These are phyloP conservation scores for Portunus trituberculatus DNA, from an alignment of 1,140 invertebrate species.

Conservation along the genomic window DNA sequence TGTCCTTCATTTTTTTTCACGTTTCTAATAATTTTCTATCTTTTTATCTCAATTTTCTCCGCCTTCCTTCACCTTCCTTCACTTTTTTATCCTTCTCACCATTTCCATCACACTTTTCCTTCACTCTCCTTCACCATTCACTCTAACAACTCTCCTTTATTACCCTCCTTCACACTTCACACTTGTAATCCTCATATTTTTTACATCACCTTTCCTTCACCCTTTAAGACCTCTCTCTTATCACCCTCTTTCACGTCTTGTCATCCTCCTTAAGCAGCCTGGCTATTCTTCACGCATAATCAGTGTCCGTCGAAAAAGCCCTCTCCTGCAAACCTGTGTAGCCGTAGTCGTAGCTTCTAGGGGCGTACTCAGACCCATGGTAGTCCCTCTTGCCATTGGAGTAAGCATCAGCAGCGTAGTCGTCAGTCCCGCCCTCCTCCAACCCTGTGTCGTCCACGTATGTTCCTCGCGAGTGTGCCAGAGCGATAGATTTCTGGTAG, in stretches of 20 bases:
- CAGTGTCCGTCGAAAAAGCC: slow-evolving; percentile 50
- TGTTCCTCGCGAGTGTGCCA: slow-evolving; percentile 84
- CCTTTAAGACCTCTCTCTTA: neutral
- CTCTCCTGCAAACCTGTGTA: slow-evolving; percentile 47
- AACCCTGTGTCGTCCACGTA: slow-evolving; percentile 75
- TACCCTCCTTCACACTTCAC: neutral
- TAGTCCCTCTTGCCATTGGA: slow-evolving; percentile 59
- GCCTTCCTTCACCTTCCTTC: too few relatives aligned
- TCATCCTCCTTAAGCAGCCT: neutral
- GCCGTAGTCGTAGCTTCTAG: slow-evolving; percentile 49
- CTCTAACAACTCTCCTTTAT: neutral
- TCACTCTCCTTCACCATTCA: neutral
- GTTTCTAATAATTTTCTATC: too few relatives aligned
- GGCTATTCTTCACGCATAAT: slow-evolving; percentile 29
- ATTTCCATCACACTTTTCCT: neutral
- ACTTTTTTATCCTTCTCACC: too few relatives aligned
- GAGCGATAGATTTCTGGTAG: slow-evolving; percentile 92
- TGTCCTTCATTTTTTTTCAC: too few relatives aligned
- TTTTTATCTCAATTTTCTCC: too few relatives aligned
- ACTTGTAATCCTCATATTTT: neutral
- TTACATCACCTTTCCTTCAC: neutral
- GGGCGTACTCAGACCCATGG: slow-evolving; percentile 33
- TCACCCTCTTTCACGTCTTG: neutral
- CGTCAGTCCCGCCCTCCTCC: neutral
- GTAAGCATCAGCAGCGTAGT: slow-evolving; percentile 42